phyloP scores from a whole-genome alignment of 2,888 invertebrate genomes.

The Amphimallon solstitiale region DNA sequence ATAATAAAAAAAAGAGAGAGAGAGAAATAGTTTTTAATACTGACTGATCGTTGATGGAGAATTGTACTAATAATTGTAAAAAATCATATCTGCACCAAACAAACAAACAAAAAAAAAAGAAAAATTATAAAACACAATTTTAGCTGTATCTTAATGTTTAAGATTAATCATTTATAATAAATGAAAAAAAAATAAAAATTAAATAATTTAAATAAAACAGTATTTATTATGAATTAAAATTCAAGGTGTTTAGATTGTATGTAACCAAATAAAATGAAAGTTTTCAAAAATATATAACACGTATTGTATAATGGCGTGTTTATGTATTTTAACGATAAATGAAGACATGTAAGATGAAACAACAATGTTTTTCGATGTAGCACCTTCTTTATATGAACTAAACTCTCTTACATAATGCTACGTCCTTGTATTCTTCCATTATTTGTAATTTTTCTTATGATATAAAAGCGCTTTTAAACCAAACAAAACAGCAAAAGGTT shows the following conservation, averaged over 20 bases:
- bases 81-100: conserved; percentile 23
- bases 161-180: conserved; percentile 1
- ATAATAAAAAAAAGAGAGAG: neutral
- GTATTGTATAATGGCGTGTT: neutral
- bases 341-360: conserved; percentile 1
- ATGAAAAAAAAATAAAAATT: neutral
- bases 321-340: conserved; percentile 9
- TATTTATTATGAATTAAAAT: conserved; percentile 5
- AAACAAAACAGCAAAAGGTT: no score
- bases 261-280: no score
- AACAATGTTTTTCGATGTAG: conserved; percentile 19
- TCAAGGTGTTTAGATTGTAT: conserved; percentile 19
- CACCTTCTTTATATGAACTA: conserved; percentile 5
- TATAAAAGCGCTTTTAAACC: no score
- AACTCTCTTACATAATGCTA: neutral
- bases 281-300: no score
- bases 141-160: conserved; percentile 19
- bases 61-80: conserved; percentile 1
- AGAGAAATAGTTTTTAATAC: conserved; percentile 5
- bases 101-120: no score
- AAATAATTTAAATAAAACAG: conserved; percentile 10
- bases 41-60: conserved; percentile 22
- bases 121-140: no score
- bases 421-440: conserved; percentile 20
- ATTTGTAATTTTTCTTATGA: neutral